A percentile compares a stretch with the other conserved stretches of the same genome.
Evolutionary conservation across 2,888 invertebrate species (phyloP).

Genomic region (Caenorhabditis sinica): DNA sequence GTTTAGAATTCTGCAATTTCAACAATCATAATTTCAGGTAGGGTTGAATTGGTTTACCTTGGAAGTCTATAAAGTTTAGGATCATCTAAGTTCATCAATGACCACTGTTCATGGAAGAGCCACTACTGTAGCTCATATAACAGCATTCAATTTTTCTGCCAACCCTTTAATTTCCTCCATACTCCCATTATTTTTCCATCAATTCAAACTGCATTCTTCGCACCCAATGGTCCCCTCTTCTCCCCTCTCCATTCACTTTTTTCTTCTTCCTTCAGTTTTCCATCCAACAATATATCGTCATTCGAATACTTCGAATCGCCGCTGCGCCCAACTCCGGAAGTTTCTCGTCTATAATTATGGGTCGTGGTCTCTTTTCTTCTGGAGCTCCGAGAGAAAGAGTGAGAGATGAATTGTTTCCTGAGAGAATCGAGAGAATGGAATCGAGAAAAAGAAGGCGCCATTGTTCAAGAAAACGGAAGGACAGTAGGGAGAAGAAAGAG

Average conservation of each 20-base stretch:
- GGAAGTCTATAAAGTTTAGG: no score
- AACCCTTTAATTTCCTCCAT: not conserved
- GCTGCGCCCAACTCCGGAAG: slow-evolving; percentile 46
- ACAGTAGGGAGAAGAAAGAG: no score
- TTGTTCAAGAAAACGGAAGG: slow-evolving; percentile 19
- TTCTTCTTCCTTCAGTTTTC: not conserved
- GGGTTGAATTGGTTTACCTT: no score
- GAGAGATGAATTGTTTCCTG: slow-evolving; percentile 47
- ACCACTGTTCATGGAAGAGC: not conserved
- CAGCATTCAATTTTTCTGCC: not conserved
- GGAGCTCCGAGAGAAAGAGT: slow-evolving; percentile 20
- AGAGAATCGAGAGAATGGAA: slow-evolving; percentile 24
- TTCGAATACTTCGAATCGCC: slow-evolving; percentile 43
- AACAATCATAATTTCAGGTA: no score
- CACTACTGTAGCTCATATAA: not conserved
- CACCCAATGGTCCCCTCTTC: slow-evolving; percentile 31
- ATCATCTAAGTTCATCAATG: no score
- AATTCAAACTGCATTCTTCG: slow-evolving; percentile 39
- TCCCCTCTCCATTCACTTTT: slow-evolving; percentile 1
- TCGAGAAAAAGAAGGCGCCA: slow-evolving; percentile 26
- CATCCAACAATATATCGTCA: slow-evolving; percentile 31
- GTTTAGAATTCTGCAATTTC: no score
- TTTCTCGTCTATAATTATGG: slow-evolving; percentile 59
- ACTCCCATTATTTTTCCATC: slow-evolving; percentile 26
- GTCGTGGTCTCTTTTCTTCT: slow-evolving; percentile 37